Percentiles rank a stretch among this genome's conserved stretches.
Evolutionary conservation across 2,113 vertebrate genomes (phyloP).

Genomic region (Condylura cristata): DNA sequence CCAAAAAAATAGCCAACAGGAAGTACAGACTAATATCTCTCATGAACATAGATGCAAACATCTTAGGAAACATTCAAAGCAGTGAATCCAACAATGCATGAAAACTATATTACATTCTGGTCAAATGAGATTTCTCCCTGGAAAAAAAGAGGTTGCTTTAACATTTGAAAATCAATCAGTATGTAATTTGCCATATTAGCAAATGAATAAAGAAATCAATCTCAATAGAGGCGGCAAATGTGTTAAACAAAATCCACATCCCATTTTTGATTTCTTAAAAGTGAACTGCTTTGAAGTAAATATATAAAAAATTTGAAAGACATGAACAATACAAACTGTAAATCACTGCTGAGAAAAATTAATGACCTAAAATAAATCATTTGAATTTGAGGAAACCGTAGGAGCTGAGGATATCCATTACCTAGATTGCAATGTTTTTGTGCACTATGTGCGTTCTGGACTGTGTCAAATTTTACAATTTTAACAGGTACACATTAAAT

Average conservation of each 20-base stretch:
- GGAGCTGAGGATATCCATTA: neutral
- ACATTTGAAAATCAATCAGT: neutral
- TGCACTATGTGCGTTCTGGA: neutral
- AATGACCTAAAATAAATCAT: neutral
- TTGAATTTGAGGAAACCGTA: neutral
- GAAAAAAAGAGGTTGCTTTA: neutral
- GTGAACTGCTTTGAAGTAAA: neutral
- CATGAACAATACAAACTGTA: neutral
- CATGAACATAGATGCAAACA: neutral
- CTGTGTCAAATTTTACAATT: neutral
- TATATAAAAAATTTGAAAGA: neutral
- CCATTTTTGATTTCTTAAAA: neutral
- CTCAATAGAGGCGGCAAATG: neutral
- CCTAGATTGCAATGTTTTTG: neutral
- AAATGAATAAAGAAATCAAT: neutral
- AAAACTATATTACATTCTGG: neutral
- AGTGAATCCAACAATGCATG: neutral
- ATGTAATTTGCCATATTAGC: neutral
- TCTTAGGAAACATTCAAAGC: neutral
- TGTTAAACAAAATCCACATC: neutral
- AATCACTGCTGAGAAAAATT: neutral
- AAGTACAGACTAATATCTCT: neutral
- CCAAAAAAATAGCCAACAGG: neutral
- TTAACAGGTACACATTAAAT: neutral
- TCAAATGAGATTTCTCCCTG: neutral